A percentile compares a stretch with the other conserved stretches of the same genome.
phyloP scores from a whole-genome alignment of 2,888 invertebrate genomes.

The Dastarcus helophoroides region DNA sequence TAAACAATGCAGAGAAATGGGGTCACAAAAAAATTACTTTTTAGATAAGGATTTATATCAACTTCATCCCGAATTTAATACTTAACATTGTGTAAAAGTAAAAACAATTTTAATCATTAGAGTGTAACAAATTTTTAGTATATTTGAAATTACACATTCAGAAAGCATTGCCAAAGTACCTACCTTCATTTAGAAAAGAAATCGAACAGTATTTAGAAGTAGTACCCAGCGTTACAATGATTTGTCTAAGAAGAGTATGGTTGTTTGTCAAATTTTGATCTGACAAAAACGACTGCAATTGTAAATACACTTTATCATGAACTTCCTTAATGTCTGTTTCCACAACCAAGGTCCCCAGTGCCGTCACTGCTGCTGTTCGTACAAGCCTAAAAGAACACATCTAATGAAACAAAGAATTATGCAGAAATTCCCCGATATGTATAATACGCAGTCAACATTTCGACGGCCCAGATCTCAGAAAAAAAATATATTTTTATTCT shows the following conservation, averaged over 20 bases:
- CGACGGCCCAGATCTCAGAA: too few species aligned
- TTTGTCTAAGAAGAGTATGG: slow-evolving; percentile 42
- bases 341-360: slow-evolving; percentile 48
- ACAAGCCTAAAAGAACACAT: slow-evolving; percentile 38
- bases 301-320: slow-evolving; percentile 45
- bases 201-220: slow-evolving; percentile 48
- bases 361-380: slow-evolving; percentile 49
- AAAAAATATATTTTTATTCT: too few species aligned
- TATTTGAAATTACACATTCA: neutral
- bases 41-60: too few species aligned
- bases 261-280: slow-evolving; percentile 34
- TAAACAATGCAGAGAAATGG: too few species aligned
- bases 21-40: too few species aligned
- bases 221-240: slow-evolving; percentile 49
- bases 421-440: neutral
- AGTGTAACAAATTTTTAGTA: too few species aligned
- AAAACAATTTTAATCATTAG: too few species aligned
- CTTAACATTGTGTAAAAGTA: too few species aligned
- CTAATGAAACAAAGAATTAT: neutral
- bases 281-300: slow-evolving; percentile 36
- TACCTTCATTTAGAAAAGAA: slow-evolving; percentile 51
- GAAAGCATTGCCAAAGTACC: slow-evolving; percentile 17
- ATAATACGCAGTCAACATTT: slow-evolving; percentile 4
- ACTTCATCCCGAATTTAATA: too few species aligned
- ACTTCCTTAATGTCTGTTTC: slow-evolving; percentile 40